These are phyloP conservation scores for Indicator indicator DNA, from an alignment of 2,113 vertebrate species.

Conservation along the genomic window DNA sequence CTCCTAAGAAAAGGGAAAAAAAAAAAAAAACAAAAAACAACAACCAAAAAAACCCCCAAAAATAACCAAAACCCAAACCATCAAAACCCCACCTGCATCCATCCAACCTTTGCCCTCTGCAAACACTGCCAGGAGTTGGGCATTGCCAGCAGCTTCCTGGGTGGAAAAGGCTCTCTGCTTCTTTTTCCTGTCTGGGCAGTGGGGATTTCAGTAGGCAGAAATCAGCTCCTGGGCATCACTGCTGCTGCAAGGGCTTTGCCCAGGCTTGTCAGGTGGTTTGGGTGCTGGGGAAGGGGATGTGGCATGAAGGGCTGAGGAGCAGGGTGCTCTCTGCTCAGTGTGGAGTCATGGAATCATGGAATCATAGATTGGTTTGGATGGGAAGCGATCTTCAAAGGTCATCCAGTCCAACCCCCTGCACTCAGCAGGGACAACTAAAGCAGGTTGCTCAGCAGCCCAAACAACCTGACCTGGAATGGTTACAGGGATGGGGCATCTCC, in stretches of 20 bases:
- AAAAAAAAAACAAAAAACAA: too few species aligned
- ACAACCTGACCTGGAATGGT: too few species aligned
- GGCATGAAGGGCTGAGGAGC: background rate
- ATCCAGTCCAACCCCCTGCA: too few species aligned
- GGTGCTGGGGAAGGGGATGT: background rate
- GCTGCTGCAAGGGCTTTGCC: background rate
- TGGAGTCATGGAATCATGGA: too few species aligned
- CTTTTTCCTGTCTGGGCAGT: background rate
- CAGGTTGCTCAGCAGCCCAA: too few species aligned
- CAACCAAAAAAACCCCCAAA: too few species aligned
- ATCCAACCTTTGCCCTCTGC: background rate
- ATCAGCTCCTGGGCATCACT: accelerated
- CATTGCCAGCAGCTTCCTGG: background rate
- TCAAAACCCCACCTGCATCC: background rate
- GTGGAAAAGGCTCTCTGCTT: background rate
- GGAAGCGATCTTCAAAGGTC: too few species aligned
- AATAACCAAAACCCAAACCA: too few species aligned
- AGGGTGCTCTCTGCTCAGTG: accelerated
- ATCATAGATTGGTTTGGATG: too few species aligned
- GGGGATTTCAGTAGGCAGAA: background rate
- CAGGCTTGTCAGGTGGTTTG: background rate
- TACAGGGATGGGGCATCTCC: too few species aligned
- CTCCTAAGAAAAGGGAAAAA: background rate
- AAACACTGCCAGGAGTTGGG: background rate
- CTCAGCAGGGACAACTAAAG: too few species aligned